Percentiles rank a stretch among this genome's conserved stretches.
Evolutionary conservation across 2,113 vertebrate species (phyloP).

Genomic region (Clarias batrachus): DNA sequence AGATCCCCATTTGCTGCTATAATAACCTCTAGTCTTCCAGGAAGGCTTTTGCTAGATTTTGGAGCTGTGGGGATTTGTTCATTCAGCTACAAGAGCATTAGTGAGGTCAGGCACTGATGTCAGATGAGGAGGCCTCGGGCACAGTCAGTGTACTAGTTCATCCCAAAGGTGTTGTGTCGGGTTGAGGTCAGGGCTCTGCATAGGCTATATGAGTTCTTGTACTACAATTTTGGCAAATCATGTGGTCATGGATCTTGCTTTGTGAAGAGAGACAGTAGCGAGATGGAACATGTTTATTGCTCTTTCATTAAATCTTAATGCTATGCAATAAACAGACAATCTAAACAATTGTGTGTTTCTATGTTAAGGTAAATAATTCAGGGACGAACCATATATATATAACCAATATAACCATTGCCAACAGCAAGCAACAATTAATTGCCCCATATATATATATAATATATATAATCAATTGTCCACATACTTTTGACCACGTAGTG

Average conservation of each 20-base stretch:
- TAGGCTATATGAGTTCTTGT: not conserved
- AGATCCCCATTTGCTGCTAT: not conserved
- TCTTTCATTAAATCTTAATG: not conserved
- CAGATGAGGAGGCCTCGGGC: not conserved
- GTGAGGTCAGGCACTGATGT: not conserved
- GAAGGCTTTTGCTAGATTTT: not conserved
- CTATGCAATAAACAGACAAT: not conserved
- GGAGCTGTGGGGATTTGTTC: not conserved
- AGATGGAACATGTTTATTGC: not conserved
- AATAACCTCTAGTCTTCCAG: not conserved
- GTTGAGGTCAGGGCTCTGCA: not conserved
- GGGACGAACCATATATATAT: not conserved
- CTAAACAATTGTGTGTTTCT: not conserved
- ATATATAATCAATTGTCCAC: not conserved
- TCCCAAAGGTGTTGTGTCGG: not conserved
- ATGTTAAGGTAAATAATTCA: not conserved
- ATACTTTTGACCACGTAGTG: not conserved
- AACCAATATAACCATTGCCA: too few species aligned
- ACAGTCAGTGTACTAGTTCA: not conserved
- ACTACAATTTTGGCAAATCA: not conserved
- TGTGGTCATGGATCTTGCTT: not conserved
- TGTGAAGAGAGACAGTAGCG: not conserved
- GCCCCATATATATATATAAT: too few species aligned
- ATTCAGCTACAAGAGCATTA: not conserved
- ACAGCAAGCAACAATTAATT: too few species aligned